Conservation (phyloP, 2,888 invertebrate species). For the Ferdinandea cuprea region DNA sequence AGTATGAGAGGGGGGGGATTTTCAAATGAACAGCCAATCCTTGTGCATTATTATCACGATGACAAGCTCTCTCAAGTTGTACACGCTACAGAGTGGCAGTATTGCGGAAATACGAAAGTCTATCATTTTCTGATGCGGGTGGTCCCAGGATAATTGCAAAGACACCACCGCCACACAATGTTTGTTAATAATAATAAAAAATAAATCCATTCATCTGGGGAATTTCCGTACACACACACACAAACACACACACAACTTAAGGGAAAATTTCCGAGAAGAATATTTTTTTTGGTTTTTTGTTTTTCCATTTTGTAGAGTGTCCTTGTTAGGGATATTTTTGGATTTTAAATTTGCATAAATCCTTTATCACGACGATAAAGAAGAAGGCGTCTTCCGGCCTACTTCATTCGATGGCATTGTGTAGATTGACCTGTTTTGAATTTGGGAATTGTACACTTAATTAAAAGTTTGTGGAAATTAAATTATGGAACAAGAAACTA, state of each 20-base stretch:
- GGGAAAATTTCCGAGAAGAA: conserved; percentile 6
- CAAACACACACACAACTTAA: not conserved
- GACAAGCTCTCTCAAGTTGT: conserved; percentile 3
- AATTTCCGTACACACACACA: conserved; percentile 42
- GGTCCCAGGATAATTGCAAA: conserved; percentile 53
- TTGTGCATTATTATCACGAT: conserved; percentile 24
- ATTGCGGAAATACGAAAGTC: conserved; percentile 10
- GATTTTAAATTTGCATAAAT: conserved; percentile 57
- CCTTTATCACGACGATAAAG: conserved; percentile 28
- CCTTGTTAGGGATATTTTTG: conserved; percentile 23
- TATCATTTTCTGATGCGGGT: conserved; percentile 30
- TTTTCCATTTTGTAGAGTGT: conserved; percentile 28
- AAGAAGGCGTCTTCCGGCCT: not conserved
- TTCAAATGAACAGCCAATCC: conserved; percentile 46
- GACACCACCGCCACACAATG: conserved; percentile 34
- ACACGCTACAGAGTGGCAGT: not conserved
- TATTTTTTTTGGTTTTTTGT: no score
- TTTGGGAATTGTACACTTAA: conserved; percentile 50
- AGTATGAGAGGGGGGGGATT: no score
- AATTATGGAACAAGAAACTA: conserved; percentile 8
- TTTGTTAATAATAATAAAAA: conserved; percentile 16
- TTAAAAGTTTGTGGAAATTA: conserved; percentile 47
- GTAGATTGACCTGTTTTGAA: conserved; percentile 35
- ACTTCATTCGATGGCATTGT: conserved; percentile 22
- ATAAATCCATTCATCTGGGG: conserved; percentile 40